phyloP scores from a whole-genome alignment of 2,888 invertebrate genomes.

The Troilus luridus region DNA sequence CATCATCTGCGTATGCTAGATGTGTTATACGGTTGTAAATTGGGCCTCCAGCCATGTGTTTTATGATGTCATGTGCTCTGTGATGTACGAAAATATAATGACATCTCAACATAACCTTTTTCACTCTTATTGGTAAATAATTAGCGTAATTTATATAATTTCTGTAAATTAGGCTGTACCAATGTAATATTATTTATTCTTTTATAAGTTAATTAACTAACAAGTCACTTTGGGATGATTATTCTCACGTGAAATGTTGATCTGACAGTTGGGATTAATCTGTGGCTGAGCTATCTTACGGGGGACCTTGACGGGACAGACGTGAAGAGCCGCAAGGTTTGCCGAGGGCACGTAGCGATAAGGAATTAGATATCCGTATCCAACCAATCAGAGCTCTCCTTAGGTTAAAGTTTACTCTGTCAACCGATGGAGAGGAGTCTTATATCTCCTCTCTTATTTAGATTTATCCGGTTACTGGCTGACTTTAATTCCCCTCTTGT shows the following conservation, averaged over 20 bases:
- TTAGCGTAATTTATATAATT: no score
- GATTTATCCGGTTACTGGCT: not conserved
- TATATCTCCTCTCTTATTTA: not conserved
- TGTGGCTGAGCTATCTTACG: not conserved
- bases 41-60: no score
- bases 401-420: conserved; percentile 29
- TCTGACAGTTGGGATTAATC: not conserved
- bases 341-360: conserved; percentile 40
- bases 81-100: no score
- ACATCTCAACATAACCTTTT: no score
- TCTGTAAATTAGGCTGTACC: no score
- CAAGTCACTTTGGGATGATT: not conserved
- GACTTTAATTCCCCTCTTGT: not conserved
- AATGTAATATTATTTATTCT: not conserved
- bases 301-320: not conserved
- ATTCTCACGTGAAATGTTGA: not conserved
- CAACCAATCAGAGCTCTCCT: conserved; percentile 30
- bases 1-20: no score
- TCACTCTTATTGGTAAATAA: no score
- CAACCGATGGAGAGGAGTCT: not conserved
- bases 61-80: no score
- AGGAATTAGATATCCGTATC: conserved; percentile 8
- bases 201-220: not conserved
- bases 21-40: no score
- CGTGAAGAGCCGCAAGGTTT: not conserved